Conservation (phyloP, 37 sponge, comb jelly and placozoan genomes). For the Corticium candelabrum region DNA sequence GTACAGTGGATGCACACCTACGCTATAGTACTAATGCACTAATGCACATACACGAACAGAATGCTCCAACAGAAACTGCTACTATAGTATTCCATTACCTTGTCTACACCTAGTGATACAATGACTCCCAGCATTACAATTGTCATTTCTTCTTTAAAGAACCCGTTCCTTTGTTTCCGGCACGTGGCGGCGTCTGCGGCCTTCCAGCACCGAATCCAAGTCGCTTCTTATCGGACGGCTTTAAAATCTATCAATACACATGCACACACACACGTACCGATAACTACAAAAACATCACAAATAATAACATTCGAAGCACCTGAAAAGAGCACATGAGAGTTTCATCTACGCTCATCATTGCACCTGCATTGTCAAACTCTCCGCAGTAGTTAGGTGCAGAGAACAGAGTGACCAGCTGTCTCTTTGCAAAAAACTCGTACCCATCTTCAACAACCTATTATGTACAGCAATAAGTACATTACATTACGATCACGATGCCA, state of each 20-base stretch:
- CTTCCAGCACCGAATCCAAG: constrained; percentile 57
- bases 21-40: no score
- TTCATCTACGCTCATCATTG: constrained; percentile 97
- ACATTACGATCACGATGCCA: background rate
- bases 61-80: no score
- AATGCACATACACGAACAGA: no score
- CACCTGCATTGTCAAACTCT: constrained; percentile 95
- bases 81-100: no score
- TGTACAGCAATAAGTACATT: background rate
- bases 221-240: constrained; percentile 98
- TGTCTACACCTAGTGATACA: no score
- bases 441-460: constrained; percentile 87
- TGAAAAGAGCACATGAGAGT: constrained; percentile 95
- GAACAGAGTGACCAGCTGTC: constrained; percentile 90
- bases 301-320: constrained; percentile 16
- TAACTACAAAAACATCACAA: background rate
- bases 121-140: no score
- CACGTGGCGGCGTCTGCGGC: background rate
- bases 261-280: background rate
- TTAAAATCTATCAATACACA: constrained; percentile 66
- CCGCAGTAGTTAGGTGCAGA: constrained; percentile 96
- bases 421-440: constrained; percentile 94
- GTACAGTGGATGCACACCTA: no score
- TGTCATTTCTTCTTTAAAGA: background rate
- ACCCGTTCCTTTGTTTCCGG: background rate